Evolutionary conservation across 2,888 invertebrate genomes (phyloP), one percentile per base, ranked within the genome.

Genomic region (Leptopilina drosophilae): DNA sequence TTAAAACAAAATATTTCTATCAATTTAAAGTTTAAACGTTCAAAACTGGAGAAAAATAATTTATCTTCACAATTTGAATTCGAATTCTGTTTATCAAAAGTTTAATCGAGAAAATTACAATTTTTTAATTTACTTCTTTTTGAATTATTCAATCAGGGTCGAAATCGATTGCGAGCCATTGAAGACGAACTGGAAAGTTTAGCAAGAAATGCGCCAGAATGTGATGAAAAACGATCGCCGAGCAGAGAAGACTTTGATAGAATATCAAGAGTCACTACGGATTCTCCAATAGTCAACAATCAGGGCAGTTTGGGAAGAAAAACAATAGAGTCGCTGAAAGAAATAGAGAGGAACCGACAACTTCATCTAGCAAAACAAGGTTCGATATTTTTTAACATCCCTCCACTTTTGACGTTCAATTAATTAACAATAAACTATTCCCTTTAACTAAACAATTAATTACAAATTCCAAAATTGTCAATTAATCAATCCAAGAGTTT

Each of bases 351-450:
- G 87, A 97, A 97, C 91, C 93, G 98, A 78, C 95, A 97, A 88
- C 93, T 96, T 85, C 95, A 97, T 93, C 93, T 98, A 89, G 97
- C 96, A 83, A 97, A 97, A 92, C 97, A 98, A 95, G 98, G 98
- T 97, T 26, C 64, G 26, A 33, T 20, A 64, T 12, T 26, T 62
- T 62, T 20, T 15, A 8, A 12, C 9, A 62, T 15, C 1, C 26
- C 5, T 20, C 20, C 42, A 67, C 46, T 14, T 49, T 46, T 14
- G 3, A 49, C 67, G 6, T 42, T 42, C 5, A 42, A 42, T 42
- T 42, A 67, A 46, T 46, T 49, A 20, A 15, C 14, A 14, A 20
- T 20, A 20, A 49, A 67, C 49, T 49, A 20, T 20, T 20, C 1
- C 5, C 5, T 42, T 1, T 42, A 42, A 42, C 33, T 33, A 33